Conservation (phyloP, 2,113 vertebrate species). For the Phodopus roborovskii region DNA sequence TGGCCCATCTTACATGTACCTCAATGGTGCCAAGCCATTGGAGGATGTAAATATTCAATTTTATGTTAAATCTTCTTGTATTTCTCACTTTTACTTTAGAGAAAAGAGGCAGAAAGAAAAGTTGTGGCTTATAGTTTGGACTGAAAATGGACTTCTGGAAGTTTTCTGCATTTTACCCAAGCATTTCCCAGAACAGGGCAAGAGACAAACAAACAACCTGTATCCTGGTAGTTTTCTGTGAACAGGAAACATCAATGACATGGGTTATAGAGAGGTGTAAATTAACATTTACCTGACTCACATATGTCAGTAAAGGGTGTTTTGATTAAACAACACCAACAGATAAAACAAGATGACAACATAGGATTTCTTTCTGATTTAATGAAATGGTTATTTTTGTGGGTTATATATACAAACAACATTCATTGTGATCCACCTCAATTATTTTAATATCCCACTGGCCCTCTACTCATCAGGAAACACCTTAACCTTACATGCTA, state of each 20-base stretch:
- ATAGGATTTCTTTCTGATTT: constrained; percentile 48
- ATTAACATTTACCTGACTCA: constrained; percentile 43
- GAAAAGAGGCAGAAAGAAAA: constrained; percentile 42
- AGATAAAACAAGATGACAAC: constrained; percentile 41
- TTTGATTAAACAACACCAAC: constrained; percentile 51
- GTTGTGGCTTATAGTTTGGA: constrained; percentile 22
- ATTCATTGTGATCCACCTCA: constrained; percentile 23
- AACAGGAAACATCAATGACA: constrained; percentile 54
- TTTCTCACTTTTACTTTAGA: constrained; percentile 51
- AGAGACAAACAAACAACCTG: background rate
- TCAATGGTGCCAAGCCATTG: background rate
- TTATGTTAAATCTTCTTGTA: constrained; percentile 40
- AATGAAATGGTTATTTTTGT: constrained; percentile 54
- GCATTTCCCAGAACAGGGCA: background rate
- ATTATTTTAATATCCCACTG: constrained; percentile 4
- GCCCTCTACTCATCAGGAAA: constrained; percentile 6
- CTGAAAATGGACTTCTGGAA: constrained; percentile 59
- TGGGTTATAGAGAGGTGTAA: background rate
- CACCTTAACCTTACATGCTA: background rate
- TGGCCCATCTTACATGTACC: constrained; percentile 18
- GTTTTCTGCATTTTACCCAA: background rate
- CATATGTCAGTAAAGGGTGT: constrained; percentile 26
- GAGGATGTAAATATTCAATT: constrained; percentile 21
- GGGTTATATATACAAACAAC: background rate
- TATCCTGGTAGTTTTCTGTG: constrained; percentile 2